These are phyloP conservation scores for Orbicella faveolata DNA, from an alignment of 64 coral and sea anemone species.

Conservation along the genomic window DNA sequence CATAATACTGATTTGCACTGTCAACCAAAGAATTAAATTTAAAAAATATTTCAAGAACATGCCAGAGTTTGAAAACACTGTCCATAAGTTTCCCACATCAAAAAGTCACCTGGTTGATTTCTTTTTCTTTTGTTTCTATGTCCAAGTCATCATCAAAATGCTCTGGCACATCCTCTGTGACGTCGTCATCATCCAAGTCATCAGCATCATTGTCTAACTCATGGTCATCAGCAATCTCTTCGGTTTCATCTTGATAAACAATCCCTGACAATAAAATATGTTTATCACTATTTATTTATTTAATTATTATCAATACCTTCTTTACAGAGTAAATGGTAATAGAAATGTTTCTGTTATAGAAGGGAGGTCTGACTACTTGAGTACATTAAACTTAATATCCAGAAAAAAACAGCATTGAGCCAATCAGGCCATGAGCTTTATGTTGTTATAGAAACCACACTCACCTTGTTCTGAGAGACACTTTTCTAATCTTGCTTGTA, in stretches of 20 bases:
- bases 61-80: background rate
- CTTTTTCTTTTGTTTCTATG: conserved; percentile 5
- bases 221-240: conserved; percentile 41
- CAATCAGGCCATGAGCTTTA: no score
- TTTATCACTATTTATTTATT: no score
- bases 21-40: no score
- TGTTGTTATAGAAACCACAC: background rate
- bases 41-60: no score
- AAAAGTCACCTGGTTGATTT: background rate
- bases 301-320: no score
- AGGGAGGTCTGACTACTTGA: no score
- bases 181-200: conserved; percentile 57
- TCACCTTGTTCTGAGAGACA: conserved; percentile 71
- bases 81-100: background rate
- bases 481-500: conserved; percentile 76
- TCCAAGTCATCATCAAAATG: conserved; percentile 27
- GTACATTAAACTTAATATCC: background rate
- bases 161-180: background rate
- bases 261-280: background rate
- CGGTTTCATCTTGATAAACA: conserved; percentile 34
- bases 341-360: no score
- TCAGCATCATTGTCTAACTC: conserved; percentile 61
- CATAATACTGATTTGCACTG: no score
- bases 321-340: no score
- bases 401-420: background rate